Base-by-base conservation (phyloP, 2,113 vertebrate genomes). In the Sapayoa aenigma region DNA sequence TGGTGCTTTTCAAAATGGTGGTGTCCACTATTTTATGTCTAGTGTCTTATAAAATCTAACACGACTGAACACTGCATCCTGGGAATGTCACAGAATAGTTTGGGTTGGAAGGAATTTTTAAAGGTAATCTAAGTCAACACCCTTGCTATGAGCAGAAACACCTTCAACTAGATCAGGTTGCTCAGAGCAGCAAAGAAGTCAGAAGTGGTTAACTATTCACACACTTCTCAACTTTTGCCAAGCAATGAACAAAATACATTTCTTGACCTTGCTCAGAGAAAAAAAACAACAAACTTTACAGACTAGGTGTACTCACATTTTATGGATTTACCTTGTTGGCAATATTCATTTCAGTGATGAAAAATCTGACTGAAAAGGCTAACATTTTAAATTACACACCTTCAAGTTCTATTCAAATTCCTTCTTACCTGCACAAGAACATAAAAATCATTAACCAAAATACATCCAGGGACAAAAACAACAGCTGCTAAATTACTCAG, bases 251-350 rank as follows among this genome's bases (percentile, higher is more conserved):
- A 47, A 88, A 84, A 65, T 20, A 76, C 8, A 84, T 50, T 87
- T 74, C 42, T 42, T 78, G 42, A 49, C 25, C 37, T 87, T 84
- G 56, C 35, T 82, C 82, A 60, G 28, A 72, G 35, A 9, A 66
- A 71, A 60, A 77, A 65, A 80, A 85, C 25, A 14, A 55, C 83
- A 91, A 87, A 37, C 23, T 95, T 91, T 68, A 71, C 91, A 95
- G 41, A 53, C 27, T 31, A 85, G 23, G 39, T 83, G 20, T 35
- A 71, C 21, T 85, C 46, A 69, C 9, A 6, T 12, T 74, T 39
- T 69, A 87, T 74, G 39, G 67, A 94, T 94, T 91, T 90, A 77
- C 19, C 68, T 80, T 42, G 78, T 39, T 56, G 82, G 20, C 30
- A 66, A 74, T 80, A 91, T 71, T 80, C n/a, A 85, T 91, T 73